Base-by-base conservation (phyloP, 2,888 invertebrate genomes). In the Drosophila fungiperda region DNA sequence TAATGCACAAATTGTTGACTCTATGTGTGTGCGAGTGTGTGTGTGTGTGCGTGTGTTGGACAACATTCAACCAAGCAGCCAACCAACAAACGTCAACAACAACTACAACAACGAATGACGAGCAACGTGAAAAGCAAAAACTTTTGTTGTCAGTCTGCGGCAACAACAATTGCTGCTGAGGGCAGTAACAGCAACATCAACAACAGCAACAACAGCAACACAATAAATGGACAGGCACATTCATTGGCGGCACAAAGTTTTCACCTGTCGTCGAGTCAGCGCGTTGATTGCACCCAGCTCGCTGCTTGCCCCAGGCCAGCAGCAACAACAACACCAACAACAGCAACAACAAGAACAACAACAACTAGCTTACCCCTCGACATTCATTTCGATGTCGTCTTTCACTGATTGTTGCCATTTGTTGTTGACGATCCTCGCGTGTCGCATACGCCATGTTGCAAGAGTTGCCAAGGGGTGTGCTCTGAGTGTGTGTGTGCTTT, bases 251-350 rank as follows among this genome's bases (percentile, higher is more conserved):
- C 80, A 69, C 80, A 78, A 80, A 83, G 73, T 82, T 86, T 82
- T 79, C 82, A 89, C 86, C 88, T 87, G 87, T 89, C 88, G 76
- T 52, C 76, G 49, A 70, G 66, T 64, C 86, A 83, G 78, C 74
- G 76, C 83, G 89, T 75, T 86, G 89, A 86, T 88, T 86, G 88
- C 84, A 82, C 72, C 87, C 82, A 15, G 67, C 83, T 73, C 35
- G 9, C 20, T 2, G 12, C 32, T 38, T 23, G 15, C 32, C 33
- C 17, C 23, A 11, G 29, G 29, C 29, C 29, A 29, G 5, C 29
- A 29, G 5, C 23, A n/a, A 26, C 29, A 23, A 9, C 40, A 23
- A 9, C 40, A 9, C 0, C 38, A 15, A 33, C 53, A 35, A 20
- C 15, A 26, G 2, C 26, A 26, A 7, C 23, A n/a, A 40, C 23